These are phyloP conservation scores for Campylorhamphus procurvoides DNA, from an alignment of 2,113 vertebrate genomes.

Conservation along the genomic window DNA sequence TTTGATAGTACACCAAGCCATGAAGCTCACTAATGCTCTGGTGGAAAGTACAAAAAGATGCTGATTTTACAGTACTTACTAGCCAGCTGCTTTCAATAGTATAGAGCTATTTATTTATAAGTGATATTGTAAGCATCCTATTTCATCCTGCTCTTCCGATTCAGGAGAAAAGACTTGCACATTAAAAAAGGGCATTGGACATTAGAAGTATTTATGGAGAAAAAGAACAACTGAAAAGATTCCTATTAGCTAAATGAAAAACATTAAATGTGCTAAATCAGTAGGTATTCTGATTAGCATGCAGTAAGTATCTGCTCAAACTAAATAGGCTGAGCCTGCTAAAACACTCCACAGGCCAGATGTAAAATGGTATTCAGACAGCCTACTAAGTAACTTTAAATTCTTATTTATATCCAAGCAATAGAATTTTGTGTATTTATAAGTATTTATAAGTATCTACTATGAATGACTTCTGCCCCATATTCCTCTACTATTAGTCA, in stretches of 20 bases:
- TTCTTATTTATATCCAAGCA: not conserved
- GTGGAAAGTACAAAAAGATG: not conserved
- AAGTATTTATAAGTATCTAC: not conserved
- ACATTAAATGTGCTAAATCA: slow-evolving; percentile 5
- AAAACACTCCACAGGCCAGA: not conserved
- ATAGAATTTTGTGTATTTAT: not conserved
- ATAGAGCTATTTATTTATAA: not conserved
- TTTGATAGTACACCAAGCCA: not conserved
- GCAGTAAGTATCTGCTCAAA: not conserved
- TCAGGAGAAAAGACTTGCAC: not conserved
- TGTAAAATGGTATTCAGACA: not conserved
- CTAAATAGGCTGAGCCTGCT: not conserved
- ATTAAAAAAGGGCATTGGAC: slow-evolving; percentile 15
- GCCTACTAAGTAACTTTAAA: not conserved
- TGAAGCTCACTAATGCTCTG: not conserved
- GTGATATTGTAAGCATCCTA: not conserved
- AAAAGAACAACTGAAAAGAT: not conserved
- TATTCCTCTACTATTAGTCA: not conserved
- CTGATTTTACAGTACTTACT: not conserved
- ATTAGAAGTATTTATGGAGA: not conserved
- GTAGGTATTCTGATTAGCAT: slow-evolving; percentile 15
- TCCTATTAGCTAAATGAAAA: slow-evolving; percentile 3
- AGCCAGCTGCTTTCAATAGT: not conserved
- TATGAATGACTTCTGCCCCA: not conserved
- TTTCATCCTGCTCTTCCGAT: slow-evolving; percentile 12